Evolutionary conservation across 2,797 vertebrate genomes (phyloP), one percentile per base, ranked within the genome.

Genomic region (Neosalanx taihuensis): DNA sequence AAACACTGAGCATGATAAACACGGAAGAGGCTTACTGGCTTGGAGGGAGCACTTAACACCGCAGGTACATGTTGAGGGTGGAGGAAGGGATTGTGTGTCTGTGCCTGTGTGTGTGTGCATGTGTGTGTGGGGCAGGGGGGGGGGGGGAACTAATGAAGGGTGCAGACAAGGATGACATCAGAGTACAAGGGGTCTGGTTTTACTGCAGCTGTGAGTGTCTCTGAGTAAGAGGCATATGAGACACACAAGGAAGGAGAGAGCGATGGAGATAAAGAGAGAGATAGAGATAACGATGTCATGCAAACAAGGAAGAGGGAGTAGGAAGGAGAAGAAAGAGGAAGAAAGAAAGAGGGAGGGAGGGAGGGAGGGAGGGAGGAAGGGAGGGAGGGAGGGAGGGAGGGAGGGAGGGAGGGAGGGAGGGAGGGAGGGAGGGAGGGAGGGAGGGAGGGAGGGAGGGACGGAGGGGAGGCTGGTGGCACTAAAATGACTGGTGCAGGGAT

Each of bases 151-250:
- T 87, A 85, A 83, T 68, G 75, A 85, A 81, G 78, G 65, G 78
- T 78, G 74, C 66, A 76, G 74, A 73, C 70, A 63, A 62, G 75
- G 67, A 84, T 84, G 83, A 89, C 81, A 84, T 87, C 85, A 84
- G 80, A 74, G 78, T 77, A 62, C 75, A 71, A 5, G n/a, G 67
- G 60, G 71, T 72, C 73, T 67, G 78, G 59, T 83, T 80, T 87
- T 78, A 81, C 76, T 76, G 74, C 37, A 70, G 73, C 59, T 76
- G 71, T 81, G 76, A 76, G 67, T 69, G 53, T 56, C 58, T 75
- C 74, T 71, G 79, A 35, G 70, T 67, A 67, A 60, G 13, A 72
- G 73, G 73, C 60, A 15, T 3, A 41, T 64, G 75, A 74, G 15
- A 67, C 75, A 56, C 6, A 67, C 64, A 77, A 13, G 73, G 67